Evolutionary conservation across 2,888 invertebrate genomes (phyloP).

Genomic region (Sarcophaga rosellei): DNA sequence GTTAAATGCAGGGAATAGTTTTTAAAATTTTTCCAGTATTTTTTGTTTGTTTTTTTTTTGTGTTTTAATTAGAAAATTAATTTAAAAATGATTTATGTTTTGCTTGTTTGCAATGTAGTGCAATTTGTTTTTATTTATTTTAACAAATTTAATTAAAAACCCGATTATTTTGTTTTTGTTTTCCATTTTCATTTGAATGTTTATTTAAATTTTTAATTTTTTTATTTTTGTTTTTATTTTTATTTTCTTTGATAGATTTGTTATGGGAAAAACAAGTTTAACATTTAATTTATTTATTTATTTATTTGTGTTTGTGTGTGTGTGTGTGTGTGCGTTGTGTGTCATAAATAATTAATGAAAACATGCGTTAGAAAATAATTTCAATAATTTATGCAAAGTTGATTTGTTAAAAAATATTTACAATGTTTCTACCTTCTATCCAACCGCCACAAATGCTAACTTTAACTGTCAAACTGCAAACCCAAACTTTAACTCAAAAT

Average conservation of each 20-base stretch:
- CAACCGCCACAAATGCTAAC: not conserved
- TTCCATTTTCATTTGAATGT: no score
- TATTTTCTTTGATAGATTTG: not conserved
- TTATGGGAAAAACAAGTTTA: slow-evolving; percentile 25
- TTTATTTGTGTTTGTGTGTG: no score
- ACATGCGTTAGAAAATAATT: slow-evolving; percentile 63
- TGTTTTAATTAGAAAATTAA: not conserved
- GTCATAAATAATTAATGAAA: slow-evolving; percentile 59
- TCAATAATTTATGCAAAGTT: slow-evolving; percentile 54
- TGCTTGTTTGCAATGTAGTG: slow-evolving; percentile 19
- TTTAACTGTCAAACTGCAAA: not conserved
- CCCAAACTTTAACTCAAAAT: no score
- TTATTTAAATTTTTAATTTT: not conserved
- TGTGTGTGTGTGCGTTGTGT: not conserved
- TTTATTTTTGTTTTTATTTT: not conserved
- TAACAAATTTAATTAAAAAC: slow-evolving; percentile 41
- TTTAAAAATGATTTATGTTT: slow-evolving; percentile 9
- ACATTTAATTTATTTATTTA: slow-evolving; percentile 6
- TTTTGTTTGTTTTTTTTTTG: no score
- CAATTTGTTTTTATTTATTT: slow-evolving; percentile 12
- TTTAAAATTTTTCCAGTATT: no score
- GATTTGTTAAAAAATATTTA: slow-evolving; percentile 54
- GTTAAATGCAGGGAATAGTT: no score
- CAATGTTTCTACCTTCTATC: not conserved
- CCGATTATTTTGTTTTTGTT: slow-evolving; percentile 1